Evolutionary conservation across 1,140 invertebrate species (phyloP).

Genomic region (Procambarus virginalis): DNA sequence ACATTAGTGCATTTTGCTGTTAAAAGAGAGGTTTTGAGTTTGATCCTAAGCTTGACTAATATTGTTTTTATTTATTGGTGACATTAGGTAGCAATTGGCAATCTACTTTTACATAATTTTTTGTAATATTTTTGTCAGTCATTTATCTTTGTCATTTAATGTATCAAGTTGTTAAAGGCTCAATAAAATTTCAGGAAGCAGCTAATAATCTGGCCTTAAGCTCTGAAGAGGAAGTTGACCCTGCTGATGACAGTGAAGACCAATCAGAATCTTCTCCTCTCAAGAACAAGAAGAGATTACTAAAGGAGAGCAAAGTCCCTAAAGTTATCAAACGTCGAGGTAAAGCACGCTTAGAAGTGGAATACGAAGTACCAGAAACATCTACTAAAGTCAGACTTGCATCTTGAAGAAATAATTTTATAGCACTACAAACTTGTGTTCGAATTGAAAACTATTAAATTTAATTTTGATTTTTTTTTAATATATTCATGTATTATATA

Average conservation of each 20-base stretch:
- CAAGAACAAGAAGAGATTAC: not conserved
- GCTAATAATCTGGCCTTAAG: constrained; percentile 3
- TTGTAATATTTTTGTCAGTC: too few species aligned
- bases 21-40: too few species aligned
- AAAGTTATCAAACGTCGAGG: constrained; percentile 15
- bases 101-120: too few species aligned
- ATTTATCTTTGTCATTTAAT: too few species aligned
- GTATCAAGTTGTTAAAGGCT: too few species aligned
- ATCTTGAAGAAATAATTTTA: not conserved
- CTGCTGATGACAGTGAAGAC: not conserved
- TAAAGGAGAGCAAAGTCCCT: not conserved
- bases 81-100: too few species aligned
- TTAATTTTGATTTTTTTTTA: too few species aligned
- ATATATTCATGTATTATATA: too few species aligned
- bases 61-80: too few species aligned
- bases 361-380: constrained; percentile 44
- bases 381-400: constrained; percentile 35
- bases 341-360: constrained; percentile 35
- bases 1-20: too few species aligned
- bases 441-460: not conserved
- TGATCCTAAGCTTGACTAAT: too few species aligned
- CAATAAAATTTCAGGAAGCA: constrained; percentile 15
- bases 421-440: not conserved
- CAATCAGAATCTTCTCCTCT: not conserved
- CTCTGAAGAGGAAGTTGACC: not conserved